Evolutionary conservation across 2,113 vertebrate species (phyloP).

Genomic region (Neogale vison): DNA sequence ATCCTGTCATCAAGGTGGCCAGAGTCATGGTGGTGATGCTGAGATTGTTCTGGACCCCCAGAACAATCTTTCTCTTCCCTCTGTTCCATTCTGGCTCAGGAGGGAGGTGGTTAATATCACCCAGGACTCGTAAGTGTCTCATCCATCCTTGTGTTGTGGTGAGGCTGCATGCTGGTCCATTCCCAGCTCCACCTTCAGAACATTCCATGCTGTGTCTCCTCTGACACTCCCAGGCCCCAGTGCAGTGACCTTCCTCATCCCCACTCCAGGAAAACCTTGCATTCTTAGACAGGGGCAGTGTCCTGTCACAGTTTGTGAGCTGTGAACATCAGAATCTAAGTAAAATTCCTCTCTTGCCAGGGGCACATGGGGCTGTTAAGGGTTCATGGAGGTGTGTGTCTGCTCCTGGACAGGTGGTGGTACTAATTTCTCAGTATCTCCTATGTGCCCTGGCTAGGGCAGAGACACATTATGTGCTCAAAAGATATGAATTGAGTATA

Average conservation of each 20-base stretch:
- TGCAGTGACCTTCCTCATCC: too few relatives aligned
- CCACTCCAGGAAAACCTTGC: background rate
- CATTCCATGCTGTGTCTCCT: background rate
- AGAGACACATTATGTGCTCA: background rate
- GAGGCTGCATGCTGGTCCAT: accelerated
- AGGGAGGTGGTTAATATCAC: background rate
- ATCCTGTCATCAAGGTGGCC: background rate
- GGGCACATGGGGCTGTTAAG: background rate
- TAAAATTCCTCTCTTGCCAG: background rate
- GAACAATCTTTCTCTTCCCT: background rate
- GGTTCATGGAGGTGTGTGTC: background rate
- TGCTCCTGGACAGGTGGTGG: background rate
- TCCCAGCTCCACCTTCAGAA: background rate
- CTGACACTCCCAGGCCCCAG: background rate
- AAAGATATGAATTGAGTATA: background rate
- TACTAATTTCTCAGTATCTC: background rate
- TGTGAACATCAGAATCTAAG: background rate
- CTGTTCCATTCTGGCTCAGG: background rate
- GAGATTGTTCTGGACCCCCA: background rate
- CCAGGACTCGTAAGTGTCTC: background rate
- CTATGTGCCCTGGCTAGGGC: accelerated
- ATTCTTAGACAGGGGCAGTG: background rate
- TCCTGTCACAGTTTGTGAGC: background rate
- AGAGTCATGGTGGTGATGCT: background rate
- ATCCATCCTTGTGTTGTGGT: background rate